Evolutionary conservation across 2,797 vertebrate species (phyloP).

Genomic region (Typhlichthys subterraneus): DNA sequence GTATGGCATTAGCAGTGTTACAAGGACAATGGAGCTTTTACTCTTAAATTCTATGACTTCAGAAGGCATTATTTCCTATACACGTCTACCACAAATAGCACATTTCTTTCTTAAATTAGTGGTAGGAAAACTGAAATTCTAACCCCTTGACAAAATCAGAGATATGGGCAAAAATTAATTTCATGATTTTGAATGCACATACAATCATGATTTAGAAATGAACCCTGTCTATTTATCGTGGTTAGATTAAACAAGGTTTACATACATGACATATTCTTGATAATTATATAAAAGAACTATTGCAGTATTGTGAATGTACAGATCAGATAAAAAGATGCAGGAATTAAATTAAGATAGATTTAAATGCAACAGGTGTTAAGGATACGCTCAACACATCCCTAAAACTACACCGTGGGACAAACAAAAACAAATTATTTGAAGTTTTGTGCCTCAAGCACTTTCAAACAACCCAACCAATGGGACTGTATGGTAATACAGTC

Average conservation of each 20-base stretch:
- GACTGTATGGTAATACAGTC: no score
- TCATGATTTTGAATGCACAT: no score
- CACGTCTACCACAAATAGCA: background rate
- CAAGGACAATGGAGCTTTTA: slow-evolving; percentile 6
- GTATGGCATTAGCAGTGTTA: slow-evolving; percentile 37
- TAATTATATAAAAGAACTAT: slow-evolving; percentile 29
- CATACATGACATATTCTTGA: slow-evolving; percentile 24
- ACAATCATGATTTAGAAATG: background rate
- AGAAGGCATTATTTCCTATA: background rate
- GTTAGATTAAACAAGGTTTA: background rate
- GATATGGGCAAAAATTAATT: no score
- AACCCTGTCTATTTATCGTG: background rate
- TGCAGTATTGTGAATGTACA: slow-evolving; percentile 48
- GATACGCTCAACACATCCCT: slow-evolving; percentile 77
- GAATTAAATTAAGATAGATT: slow-evolving; percentile 67
- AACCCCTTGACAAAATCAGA: no score
- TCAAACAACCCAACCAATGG: slow-evolving; percentile 9
- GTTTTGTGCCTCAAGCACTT: slow-evolving; percentile 29
- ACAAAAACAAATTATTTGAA: slow-evolving; percentile 15
- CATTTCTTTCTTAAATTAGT: no score
- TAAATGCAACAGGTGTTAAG: slow-evolving; percentile 34
- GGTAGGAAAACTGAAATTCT: no score
- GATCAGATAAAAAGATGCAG: slow-evolving; percentile 36
- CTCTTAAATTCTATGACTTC: slow-evolving; percentile 7
- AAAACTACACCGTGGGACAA: slow-evolving; percentile 32